These are phyloP conservation scores for Temnothorax ravouxi DNA, from an alignment of 2,888 invertebrate species.

Conservation along the genomic window DNA sequence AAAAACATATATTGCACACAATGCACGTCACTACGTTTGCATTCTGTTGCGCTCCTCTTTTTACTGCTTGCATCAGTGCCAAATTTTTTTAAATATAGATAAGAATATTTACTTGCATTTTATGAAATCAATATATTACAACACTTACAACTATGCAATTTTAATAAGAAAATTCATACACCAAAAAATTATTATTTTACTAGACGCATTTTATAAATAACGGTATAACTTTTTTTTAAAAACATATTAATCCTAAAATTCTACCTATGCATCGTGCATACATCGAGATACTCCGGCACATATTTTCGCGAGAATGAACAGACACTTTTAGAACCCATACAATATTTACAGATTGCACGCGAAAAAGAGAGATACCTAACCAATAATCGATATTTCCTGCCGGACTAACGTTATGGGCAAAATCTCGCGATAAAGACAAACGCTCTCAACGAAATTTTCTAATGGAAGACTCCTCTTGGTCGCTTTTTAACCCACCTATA, in stretches of 20 bases:
- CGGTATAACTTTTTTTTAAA: not conserved
- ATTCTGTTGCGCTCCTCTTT: not conserved
- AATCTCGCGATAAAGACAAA: conserved; percentile 35
- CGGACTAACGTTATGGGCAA: conserved; percentile 19
- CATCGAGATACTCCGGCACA: not conserved
- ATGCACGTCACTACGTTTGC: not conserved
- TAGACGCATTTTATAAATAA: conserved; percentile 3
- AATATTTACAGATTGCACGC: conserved; percentile 52
- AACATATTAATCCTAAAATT: conserved; percentile 33
- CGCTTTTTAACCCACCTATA: not conserved
- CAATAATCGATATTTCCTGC: conserved; percentile 54
- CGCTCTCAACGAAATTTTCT: conserved; percentile 37
- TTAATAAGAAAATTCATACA: not conserved
- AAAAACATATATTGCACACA: not conserved
- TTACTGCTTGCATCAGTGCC: not conserved
- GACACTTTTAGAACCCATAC: conserved; percentile 49
- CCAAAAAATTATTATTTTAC: not conserved
- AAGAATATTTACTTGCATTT: not conserved
- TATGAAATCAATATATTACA: not conserved
- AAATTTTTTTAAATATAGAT: too few relatives aligned
- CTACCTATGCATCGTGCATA: not conserved
- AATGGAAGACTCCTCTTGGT: conserved; percentile 15
- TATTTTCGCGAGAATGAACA: conserved; percentile 53
- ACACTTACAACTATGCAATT: not conserved
- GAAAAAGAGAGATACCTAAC: conserved; percentile 48